Evolutionary conservation across 2,113 vertebrate species (phyloP).

Genomic region (Cyprinodon variegatus): DNA sequence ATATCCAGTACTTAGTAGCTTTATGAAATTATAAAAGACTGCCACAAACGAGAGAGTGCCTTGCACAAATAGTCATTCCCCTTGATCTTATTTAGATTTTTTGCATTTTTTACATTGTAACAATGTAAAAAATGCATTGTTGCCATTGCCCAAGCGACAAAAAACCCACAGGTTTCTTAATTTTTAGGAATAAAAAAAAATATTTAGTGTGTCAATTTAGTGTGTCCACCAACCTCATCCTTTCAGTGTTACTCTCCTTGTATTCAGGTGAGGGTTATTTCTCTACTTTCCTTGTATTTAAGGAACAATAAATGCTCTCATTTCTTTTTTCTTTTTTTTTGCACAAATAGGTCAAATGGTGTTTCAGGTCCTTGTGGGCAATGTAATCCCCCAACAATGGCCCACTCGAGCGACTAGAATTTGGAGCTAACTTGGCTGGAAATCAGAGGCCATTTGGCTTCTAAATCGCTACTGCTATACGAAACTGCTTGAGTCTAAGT

Average conservation of each 20-base stretch:
- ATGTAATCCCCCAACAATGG: no score
- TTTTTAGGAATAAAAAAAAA: background rate
- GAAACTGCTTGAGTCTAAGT: background rate
- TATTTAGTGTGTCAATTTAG: background rate
- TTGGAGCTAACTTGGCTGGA: background rate
- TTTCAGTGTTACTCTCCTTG: background rate
- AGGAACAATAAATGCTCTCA: no score
- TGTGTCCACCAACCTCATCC: background rate
- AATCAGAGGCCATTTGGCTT: background rate
- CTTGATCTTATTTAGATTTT: background rate
- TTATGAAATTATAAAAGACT: conserved; percentile 39
- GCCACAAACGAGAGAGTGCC: background rate
- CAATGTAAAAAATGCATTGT: no score
- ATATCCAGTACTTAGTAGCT: conserved; percentile 42
- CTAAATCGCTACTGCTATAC: no score
- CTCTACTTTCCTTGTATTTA: background rate
- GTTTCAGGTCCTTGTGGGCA: no score
- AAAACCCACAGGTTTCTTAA: background rate
- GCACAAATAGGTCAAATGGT: no score
- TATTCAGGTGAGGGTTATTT: background rate
- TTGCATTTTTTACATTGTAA: no score
- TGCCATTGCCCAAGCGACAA: background rate
- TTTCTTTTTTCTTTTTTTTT: no score
- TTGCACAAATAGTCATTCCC: background rate
- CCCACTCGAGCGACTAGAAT: no score